Conservation (phyloP, 2,888 invertebrate genomes). For the Drosophila recens region DNA sequence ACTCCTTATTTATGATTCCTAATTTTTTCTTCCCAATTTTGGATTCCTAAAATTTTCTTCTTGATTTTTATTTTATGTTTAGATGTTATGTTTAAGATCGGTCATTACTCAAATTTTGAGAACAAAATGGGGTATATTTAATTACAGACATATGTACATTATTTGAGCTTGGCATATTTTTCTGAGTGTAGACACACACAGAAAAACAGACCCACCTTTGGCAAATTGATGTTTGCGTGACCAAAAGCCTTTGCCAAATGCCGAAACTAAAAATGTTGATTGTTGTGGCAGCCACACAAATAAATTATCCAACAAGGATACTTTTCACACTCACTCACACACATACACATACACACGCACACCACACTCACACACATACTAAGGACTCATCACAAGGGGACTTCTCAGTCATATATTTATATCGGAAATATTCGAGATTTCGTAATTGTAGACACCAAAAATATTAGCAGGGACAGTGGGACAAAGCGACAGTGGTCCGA, state of each 20-base stretch:
- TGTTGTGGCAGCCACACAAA: constrained; percentile 36
- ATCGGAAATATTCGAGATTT: constrained; percentile 11
- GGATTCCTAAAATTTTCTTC: too few relatives aligned
- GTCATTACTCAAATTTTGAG: too few relatives aligned
- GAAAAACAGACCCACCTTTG: constrained; percentile 15
- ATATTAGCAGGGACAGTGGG: background rate
- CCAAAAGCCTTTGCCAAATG: constrained; percentile 38
- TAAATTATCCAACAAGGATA: constrained; percentile 41
- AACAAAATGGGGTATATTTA: too few relatives aligned
- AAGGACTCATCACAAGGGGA: background rate
- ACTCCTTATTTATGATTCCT: too few relatives aligned
- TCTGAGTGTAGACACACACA: background rate
- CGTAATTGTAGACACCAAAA: background rate
- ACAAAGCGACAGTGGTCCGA: background rate
- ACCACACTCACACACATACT: background rate
- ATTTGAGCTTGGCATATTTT: too few relatives aligned
- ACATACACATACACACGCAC: background rate
- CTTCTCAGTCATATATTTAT: background rate
- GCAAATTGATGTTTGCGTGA: constrained; percentile 51
- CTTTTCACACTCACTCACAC: constrained; percentile 7
- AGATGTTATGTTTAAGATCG: too few relatives aligned
- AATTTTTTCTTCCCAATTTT: too few relatives aligned
- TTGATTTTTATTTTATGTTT: too few relatives aligned
- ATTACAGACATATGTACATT: background rate
- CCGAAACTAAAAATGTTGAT: constrained; percentile 46